Percentiles rank a stretch among this genome's conserved stretches.
Conservation (phyloP, 2,888 invertebrate species). For the Pachliopta kotzebuea region DNA sequence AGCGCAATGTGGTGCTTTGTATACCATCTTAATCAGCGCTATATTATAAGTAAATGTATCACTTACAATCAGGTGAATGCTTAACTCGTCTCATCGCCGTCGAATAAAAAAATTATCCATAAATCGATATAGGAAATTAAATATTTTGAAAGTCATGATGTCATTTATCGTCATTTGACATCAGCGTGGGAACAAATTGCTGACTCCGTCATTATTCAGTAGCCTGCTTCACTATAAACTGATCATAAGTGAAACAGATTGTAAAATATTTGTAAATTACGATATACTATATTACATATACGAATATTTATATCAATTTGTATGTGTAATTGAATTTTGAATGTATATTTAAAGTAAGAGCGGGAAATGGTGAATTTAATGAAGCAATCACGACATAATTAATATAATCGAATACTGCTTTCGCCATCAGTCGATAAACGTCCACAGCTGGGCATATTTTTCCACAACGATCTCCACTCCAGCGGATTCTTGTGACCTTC, state of each 20-base stretch:
- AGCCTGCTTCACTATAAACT: conserved; percentile 15
- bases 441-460: too few relatives aligned
- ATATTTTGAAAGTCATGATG: conserved; percentile 16
- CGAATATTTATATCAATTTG: not conserved
- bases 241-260: conserved; percentile 7
- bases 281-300: not conserved
- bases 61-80: too few relatives aligned
- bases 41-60: too few relatives aligned
- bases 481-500: too few relatives aligned
- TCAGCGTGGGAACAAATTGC: conserved; percentile 15
- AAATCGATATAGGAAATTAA: not conserved
- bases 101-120: not conserved
- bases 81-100: too few relatives aligned
- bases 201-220: conserved; percentile 7
- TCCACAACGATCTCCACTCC: too few relatives aligned
- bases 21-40: too few relatives aligned
- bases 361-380: not conserved
- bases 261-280: conserved; percentile 5
- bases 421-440: too few relatives aligned
- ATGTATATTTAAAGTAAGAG: not conserved
- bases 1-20: too few relatives aligned
- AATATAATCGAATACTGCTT: too few relatives aligned
- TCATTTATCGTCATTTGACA: conserved; percentile 16
- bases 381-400: too few relatives aligned
- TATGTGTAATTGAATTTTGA: not conserved